A percentile compares a stretch with the other conserved stretches of the same genome.
Conservation (phyloP, 1,140 invertebrate species). For the Diabrotica virgifera region DNA sequence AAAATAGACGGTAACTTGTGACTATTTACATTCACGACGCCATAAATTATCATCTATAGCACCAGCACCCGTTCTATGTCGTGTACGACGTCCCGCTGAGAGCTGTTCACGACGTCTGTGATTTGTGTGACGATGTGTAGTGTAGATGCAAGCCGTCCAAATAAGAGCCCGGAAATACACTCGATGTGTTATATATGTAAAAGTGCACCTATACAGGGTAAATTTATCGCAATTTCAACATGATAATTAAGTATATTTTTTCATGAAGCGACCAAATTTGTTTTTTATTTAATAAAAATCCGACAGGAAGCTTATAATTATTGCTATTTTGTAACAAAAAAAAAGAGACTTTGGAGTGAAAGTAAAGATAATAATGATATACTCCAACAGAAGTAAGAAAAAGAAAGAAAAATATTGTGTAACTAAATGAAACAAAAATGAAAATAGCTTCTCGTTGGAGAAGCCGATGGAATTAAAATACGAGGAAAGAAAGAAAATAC, state of each 20-base stretch:
- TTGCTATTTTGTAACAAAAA: too few species aligned
- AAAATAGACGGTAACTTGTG: not conserved
- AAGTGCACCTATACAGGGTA: too few species aligned
- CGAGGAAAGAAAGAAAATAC: too few species aligned
- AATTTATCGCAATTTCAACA: not conserved
- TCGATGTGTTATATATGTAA: too few species aligned
- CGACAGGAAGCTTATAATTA: too few species aligned
- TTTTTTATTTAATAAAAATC: not conserved
- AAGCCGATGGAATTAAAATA: too few species aligned
- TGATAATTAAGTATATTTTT: not conserved
- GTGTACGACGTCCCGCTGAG: not conserved
- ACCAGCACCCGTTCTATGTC: not conserved
- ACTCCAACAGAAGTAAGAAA: too few species aligned
- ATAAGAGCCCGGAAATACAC: not conserved
- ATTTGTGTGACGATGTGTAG: not conserved
- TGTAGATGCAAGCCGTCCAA: not conserved
- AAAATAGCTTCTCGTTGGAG: too few species aligned
- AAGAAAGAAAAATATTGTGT: too few species aligned
- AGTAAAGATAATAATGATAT: too few species aligned
- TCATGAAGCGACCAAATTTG: not conserved
- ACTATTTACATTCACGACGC: not conserved
- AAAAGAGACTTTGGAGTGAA: too few species aligned
- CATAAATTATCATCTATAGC: not conserved
- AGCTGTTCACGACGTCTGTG: not conserved
- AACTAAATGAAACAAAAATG: too few species aligned